These are phyloP conservation scores for Pyrgilauda ruficollis DNA, from an alignment of 2,113 vertebrate genomes.

Conservation along the genomic window DNA sequence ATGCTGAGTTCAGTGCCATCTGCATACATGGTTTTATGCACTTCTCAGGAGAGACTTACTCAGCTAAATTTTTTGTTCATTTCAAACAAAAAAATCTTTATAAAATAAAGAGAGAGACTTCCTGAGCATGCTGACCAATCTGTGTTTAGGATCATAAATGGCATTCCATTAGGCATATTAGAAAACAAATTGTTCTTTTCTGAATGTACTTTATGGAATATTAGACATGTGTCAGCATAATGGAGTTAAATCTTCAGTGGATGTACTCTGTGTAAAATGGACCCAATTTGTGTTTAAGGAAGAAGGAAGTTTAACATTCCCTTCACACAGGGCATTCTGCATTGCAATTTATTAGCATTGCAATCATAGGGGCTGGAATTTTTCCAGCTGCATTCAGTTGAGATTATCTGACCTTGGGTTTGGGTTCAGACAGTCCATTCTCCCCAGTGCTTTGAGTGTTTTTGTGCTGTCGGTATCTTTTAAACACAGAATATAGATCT, in stretches of 20 bases:
- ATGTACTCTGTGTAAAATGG: background rate
- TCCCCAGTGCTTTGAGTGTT: background rate
- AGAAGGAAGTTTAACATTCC: background rate
- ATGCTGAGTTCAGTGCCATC: background rate
- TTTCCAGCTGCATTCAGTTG: slow-evolving; percentile 1
- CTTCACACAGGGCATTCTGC: background rate
- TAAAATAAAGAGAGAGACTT: background rate
- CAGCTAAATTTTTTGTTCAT: background rate
- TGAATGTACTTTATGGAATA: background rate
- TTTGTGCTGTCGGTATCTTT: background rate
- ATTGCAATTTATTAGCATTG: slow-evolving; percentile 28
- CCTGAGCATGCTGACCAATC: background rate
- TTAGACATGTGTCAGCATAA: background rate
- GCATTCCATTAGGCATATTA: slow-evolving; percentile 27
- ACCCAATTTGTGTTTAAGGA: background rate
- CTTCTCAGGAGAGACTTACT: background rate
- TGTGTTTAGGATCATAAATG: slow-evolving; percentile 47
- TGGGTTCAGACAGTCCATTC: background rate
- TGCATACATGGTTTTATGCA: background rate
- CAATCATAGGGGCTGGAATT: slow-evolving; percentile 2
- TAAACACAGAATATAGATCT: background rate
- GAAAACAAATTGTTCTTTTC: slow-evolving; percentile 35
- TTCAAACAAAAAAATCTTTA: background rate
- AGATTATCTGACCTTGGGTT: slow-evolving; percentile 30
- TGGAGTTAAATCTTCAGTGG: background rate